These are phyloP conservation scores for Sebastes minor DNA, from an alignment of 2,797 vertebrate genomes.

Conservation along the genomic window DNA sequence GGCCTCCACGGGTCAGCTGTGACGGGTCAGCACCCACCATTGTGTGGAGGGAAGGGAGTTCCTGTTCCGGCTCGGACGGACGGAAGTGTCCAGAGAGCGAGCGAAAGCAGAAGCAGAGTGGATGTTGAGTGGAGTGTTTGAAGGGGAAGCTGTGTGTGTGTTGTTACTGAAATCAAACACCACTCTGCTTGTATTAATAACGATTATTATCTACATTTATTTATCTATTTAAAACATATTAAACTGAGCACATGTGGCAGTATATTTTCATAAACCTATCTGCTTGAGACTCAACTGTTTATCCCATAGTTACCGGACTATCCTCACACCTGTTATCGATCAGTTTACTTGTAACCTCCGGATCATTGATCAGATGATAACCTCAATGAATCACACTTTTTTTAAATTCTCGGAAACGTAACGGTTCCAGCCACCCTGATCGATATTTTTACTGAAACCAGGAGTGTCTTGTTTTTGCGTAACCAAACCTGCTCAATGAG, in stretches of 20 bases:
- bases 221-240: not conserved
- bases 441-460: conserved; percentile 64
- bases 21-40: conserved; percentile 69
- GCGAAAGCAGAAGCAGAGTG: conserved; percentile 41
- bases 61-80: conserved; percentile 61
- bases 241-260: not conserved
- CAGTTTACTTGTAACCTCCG: conserved; percentile 12
- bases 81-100: conserved; percentile 51
- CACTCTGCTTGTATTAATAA: not conserved
- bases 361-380: conserved; percentile 32
- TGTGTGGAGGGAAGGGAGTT: conserved; percentile 63
- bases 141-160: conserved; percentile 5
- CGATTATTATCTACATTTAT: conserved; percentile 15
- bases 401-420: conserved; percentile 59
- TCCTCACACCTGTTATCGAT: conserved; percentile 12
- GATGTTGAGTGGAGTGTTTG: conserved; percentile 19
- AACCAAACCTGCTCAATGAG: conserved; percentile 59
- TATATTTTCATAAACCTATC: not conserved
- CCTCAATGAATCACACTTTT: conserved; percentile 5
- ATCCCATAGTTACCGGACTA: not conserved
- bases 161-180: conserved; percentile 47
- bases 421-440: conserved; percentile 25
- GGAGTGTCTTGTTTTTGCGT: conserved; percentile 48
- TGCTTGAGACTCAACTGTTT: not conserved
- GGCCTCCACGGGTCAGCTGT: conserved; percentile 69